Evolutionary conservation across 2,888 invertebrate species (phyloP).

Genomic region (Malthinus seriepunctatus): DNA sequence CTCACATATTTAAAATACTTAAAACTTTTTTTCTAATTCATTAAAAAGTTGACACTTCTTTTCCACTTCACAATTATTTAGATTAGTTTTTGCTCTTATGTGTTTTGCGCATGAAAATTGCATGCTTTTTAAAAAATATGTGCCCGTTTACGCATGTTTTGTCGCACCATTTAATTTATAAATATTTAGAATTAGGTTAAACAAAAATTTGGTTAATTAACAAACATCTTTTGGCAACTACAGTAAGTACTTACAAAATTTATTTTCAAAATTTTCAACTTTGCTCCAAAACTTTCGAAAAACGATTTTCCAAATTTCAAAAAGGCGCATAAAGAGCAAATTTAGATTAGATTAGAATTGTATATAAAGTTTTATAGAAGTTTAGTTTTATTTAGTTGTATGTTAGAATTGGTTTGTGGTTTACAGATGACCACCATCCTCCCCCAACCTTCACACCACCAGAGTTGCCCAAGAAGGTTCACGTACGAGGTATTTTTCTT

Average conservation of each 20-base stretch:
- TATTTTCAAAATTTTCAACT: too few relatives aligned
- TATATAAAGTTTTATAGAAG: conserved; percentile 16
- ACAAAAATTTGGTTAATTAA: too few relatives aligned
- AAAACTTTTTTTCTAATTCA: conserved; percentile 21
- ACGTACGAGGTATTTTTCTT: conserved; percentile 80
- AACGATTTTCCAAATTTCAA: too few relatives aligned
- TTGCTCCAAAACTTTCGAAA: too few relatives aligned
- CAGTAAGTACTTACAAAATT: too few relatives aligned
- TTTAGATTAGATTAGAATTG: too few relatives aligned
- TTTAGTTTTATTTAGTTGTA: conserved; percentile 41
- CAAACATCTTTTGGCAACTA: too few relatives aligned
- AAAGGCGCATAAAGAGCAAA: too few relatives aligned
- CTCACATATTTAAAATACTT: conserved; percentile 1
- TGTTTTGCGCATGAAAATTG: conserved; percentile 18
- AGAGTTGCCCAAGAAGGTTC: conserved; percentile 98
- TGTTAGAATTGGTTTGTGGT: conserved; percentile 71
- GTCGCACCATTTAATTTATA: conserved; percentile 4
- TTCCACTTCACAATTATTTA: conserved; percentile 34
- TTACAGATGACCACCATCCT: conserved; percentile 95
- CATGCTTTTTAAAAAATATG: conserved; percentile 18
- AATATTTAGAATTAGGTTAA: neutral
- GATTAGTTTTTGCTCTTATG: conserved; percentile 15
- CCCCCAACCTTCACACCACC: conserved; percentile 98
- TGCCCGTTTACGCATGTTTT: conserved; percentile 13
- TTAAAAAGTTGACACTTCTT: conserved; percentile 32